A percentile compares a stretch with the other conserved stretches of the same genome.
Conservation (phyloP, 1,140 invertebrate species). For the Zaprionus lachaisei region DNA sequence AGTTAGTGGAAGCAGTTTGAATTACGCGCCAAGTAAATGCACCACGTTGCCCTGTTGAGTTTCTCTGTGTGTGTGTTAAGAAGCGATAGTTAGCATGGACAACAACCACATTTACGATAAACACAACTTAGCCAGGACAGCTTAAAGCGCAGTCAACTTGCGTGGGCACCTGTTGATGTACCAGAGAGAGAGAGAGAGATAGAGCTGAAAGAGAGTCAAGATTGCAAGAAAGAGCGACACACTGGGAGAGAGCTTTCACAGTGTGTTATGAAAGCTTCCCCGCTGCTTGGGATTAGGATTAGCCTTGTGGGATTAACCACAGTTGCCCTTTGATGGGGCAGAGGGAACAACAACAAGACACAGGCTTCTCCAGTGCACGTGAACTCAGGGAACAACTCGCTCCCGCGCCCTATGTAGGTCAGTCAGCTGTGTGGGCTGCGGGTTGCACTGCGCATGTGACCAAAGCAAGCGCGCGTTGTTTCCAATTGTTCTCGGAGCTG, state of each 20-base stretch:
- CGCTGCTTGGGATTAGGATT: not conserved
- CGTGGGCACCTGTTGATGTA: too few relatives aligned
- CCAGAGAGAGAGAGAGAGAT: too few relatives aligned
- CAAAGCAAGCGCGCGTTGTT: conserved; percentile 26
- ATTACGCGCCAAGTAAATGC: too few relatives aligned
- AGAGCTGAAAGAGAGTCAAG: too few relatives aligned
- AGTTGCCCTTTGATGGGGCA: not conserved
- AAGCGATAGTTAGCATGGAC: too few relatives aligned
- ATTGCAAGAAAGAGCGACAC: not conserved
- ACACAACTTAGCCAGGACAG: too few relatives aligned
- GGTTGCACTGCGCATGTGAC: conserved; percentile 73
- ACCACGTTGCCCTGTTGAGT: too few relatives aligned
- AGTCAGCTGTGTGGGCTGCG: conserved; percentile 63
- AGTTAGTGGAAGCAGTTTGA: too few relatives aligned
- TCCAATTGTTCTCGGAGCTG: not conserved
- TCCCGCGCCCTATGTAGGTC: conserved; percentile 61
- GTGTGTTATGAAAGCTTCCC: not conserved
- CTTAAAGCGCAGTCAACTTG: too few relatives aligned
- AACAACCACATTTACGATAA: too few relatives aligned
- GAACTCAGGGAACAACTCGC: conserved; percentile 22
- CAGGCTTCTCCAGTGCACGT: conserved; percentile 52
- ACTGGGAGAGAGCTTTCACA: conserved; percentile 2
- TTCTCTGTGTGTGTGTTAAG: too few relatives aligned
- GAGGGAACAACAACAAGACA: too few relatives aligned
- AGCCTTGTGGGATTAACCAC: not conserved